These are phyloP conservation scores for Sylvilagus bachmani DNA, from an alignment of 2,113 vertebrate genomes.

Conservation along the genomic window DNA sequence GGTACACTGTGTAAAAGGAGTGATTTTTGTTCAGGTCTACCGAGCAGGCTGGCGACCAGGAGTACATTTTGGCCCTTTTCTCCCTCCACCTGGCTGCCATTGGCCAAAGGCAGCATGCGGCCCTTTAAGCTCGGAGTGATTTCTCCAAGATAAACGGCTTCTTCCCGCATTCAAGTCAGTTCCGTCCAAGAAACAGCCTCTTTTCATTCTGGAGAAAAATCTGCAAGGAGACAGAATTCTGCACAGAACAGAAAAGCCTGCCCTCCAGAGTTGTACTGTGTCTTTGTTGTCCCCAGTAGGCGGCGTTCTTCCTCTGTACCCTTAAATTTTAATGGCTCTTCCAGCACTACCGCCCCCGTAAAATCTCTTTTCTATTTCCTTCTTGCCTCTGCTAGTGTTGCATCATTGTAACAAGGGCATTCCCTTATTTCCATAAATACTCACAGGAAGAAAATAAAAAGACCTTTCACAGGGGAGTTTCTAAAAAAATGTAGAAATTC, in stretches of 20 bases:
- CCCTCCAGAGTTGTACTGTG: too few species aligned
- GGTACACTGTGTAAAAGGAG: accelerated
- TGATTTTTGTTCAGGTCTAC: not conserved
- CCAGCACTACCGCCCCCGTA: too few species aligned
- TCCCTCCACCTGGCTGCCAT: not conserved
- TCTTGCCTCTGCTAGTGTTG: not conserved
- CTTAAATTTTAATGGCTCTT: not conserved
- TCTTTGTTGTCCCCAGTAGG: not conserved
- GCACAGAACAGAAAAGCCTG: not conserved
- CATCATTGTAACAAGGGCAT: not conserved
- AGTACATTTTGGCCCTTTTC: not conserved
- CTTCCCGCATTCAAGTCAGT: not conserved
- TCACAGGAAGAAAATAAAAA: not conserved
- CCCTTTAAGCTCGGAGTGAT: not conserved
- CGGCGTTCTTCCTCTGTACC: not conserved
- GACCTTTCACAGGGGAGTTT: not conserved
- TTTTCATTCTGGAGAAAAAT: not conserved
- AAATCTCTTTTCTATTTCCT: not conserved
- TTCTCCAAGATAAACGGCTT: not conserved
- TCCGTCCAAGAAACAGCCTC: not conserved
- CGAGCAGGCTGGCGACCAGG: not conserved
- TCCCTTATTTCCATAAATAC: not conserved
- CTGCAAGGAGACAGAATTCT: not conserved
- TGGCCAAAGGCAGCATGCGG: not conserved
- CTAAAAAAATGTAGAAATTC: not conserved